These are phyloP conservation scores for Ooceraea biroi DNA, from an alignment of 1,140 invertebrate species.

Conservation along the genomic window DNA sequence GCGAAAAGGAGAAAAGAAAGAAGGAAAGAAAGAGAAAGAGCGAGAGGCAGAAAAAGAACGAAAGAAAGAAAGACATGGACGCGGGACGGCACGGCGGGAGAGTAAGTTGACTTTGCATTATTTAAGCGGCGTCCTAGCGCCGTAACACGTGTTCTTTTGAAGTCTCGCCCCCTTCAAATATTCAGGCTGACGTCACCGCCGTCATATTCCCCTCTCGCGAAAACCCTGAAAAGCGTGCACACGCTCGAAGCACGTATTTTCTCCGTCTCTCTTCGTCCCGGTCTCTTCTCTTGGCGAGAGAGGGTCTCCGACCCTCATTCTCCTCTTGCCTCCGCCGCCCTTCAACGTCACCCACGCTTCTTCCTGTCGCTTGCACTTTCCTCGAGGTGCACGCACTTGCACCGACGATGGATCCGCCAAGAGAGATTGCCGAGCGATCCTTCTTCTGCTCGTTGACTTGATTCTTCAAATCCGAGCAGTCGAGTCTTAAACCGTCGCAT, in stretches of 20 bases:
- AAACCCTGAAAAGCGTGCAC: slow-evolving; percentile 79
- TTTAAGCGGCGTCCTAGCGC: slow-evolving; percentile 85
- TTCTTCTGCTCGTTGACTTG: not conserved
- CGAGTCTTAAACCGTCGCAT: not conserved
- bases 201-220: slow-evolving; percentile 83
- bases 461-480: slow-evolving; percentile 17
- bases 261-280: slow-evolving; percentile 7
- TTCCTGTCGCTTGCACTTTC: slow-evolving; percentile 19
- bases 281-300: not conserved
- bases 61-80: slow-evolving; percentile 45
- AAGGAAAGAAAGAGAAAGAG: slow-evolving; percentile 36
- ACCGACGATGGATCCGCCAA: not conserved
- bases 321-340: slow-evolving; percentile 28
- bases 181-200: slow-evolving; percentile 85
- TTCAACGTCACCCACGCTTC: slow-evolving; percentile 28
- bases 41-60: slow-evolving; percentile 64
- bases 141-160: slow-evolving; percentile 86
- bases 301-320: slow-evolving; percentile 49
- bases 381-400: slow-evolving; percentile 25
- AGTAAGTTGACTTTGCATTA: slow-evolving; percentile 86
- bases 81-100: slow-evolving; percentile 66
- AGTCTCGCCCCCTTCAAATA: slow-evolving; percentile 85
- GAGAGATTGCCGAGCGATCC: slow-evolving; percentile 22
- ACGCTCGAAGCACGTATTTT: slow-evolving; percentile 57
- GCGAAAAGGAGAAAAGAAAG: slow-evolving; percentile 32